Conservation (phyloP, 2,888 invertebrate genomes). For the Cotesia congregata region DNA sequence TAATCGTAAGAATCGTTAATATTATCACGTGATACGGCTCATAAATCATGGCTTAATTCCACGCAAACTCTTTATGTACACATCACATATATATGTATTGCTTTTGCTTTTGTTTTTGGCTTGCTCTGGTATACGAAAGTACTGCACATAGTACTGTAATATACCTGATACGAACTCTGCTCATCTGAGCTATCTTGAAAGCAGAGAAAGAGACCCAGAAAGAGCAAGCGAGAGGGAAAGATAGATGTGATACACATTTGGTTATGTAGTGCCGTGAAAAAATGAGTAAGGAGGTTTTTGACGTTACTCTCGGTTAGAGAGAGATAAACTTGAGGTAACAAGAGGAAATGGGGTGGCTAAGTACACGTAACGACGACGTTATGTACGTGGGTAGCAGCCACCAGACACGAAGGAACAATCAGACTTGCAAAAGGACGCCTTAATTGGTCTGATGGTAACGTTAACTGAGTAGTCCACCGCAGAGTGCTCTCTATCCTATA, state of each 20-base stretch:
- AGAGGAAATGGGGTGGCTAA: conserved; percentile 42
- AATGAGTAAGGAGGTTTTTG: conserved; percentile 9
- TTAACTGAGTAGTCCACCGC: background rate
- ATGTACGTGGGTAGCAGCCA: conserved; percentile 37
- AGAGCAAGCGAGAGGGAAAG: background rate
- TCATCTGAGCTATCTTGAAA: too few species aligned
- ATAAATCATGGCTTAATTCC: conserved; percentile 58
- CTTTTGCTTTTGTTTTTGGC: background rate
- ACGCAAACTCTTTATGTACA: conserved; percentile 38
- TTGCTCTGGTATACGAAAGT: too few species aligned
- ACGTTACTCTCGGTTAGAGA: conserved; percentile 12
- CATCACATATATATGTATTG: conserved; percentile 8
- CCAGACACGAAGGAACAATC: conserved; percentile 58
- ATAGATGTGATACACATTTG: background rate
- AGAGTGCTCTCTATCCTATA: background rate
- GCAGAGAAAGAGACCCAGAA: background rate
- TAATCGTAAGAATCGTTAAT: conserved; percentile 39
- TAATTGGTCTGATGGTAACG: conserved; percentile 58
- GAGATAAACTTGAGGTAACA: conserved; percentile 23
- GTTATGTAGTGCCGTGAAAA: background rate
- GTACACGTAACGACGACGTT: conserved; percentile 46
- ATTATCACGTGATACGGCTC: conserved; percentile 56
- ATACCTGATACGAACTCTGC: too few species aligned
- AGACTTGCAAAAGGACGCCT: conserved; percentile 62
- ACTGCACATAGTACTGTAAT: too few species aligned